A percentile compares a stretch with the other conserved stretches of the same genome.
Evolutionary conservation across 2,113 vertebrate genomes (phyloP).

Genomic region (Cochlearius cochlearius): DNA sequence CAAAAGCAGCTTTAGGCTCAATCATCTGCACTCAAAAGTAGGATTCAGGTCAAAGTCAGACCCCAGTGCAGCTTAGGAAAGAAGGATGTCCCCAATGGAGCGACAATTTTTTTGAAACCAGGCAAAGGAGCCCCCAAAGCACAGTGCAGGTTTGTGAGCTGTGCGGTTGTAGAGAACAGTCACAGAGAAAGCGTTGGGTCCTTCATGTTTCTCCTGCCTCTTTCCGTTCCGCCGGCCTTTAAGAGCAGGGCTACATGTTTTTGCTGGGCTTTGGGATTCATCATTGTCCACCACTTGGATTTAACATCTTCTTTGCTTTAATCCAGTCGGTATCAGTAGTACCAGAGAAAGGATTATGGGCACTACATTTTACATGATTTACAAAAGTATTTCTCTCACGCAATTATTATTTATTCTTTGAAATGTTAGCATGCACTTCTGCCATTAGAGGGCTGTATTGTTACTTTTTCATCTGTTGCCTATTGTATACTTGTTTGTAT

Average conservation of each 20-base stretch:
- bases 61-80: not conserved
- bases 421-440: not conserved
- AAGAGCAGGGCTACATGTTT: not conserved
- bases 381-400: not conserved
- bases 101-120: not conserved
- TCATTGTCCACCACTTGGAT: not conserved
- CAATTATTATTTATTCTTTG: not conserved
- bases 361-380: not conserved
- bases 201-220: not conserved
- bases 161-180: not conserved
- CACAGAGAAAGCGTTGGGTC: not conserved
- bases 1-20: not conserved
- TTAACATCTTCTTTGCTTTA: not conserved
- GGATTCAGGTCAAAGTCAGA: not conserved
- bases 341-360: not conserved
- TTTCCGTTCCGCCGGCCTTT: not conserved
- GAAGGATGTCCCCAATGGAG: not conserved
- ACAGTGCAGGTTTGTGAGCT: not conserved
- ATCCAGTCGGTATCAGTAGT: not conserved
- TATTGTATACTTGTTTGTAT: not conserved
- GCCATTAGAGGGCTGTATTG: slow-evolving; percentile 61
- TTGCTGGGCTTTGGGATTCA: not conserved
- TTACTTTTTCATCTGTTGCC: not conserved
- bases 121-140: not conserved
- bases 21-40: not conserved